Base-by-base conservation (phyloP, 2,888 invertebrate species). In the Agrilus cyanescens region DNA sequence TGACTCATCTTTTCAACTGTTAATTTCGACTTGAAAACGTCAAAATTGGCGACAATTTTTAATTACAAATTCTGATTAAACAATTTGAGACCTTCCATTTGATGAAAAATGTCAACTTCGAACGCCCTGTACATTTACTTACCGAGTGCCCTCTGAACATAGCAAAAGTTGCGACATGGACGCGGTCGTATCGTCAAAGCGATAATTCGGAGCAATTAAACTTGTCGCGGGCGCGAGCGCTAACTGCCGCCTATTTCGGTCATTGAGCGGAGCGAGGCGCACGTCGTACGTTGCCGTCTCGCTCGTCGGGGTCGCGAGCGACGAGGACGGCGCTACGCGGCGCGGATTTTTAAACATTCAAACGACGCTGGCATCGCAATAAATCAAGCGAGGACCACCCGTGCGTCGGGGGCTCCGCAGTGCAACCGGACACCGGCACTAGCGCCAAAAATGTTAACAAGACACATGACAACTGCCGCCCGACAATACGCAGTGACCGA, bases 371-470 rank as follows among this genome's bases (percentile, higher is more conserved):
- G 63, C 61, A 61, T 61, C 56, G 58, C 56, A 54, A 64, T 65
- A 65, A 65, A 65, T 65, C 65, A 65, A 59, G 53, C 48, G 56
- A 54, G 54, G 60, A 63, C 63, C 64, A 62, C 62, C 63, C 63
- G 60, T 57, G 59, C 59, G 59, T 58, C 56, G 51, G 58, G 54
- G 57, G 57, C 54, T 56, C 51, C 53, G 57, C 54, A 59, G 59
- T 56, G 60, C 60, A 61, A 62, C 62, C 58, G 63, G 63, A 63
- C 65, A 64, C 63, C 62, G 61, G 60, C 61, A 62, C 62, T 61
- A 63, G 63, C 65, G 65, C 66, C 65, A 66, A 66, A 67, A 67
- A 66, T 67, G 67, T 67, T 67, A 67, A 67, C 67, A 67, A 66
- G 66, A 65, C 63, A 62, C 63, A 62, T 61, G 64, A 64, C 65